Base-by-base conservation (phyloP, 2,888 invertebrate genomes). In the Mesorhabditis belari region DNA sequence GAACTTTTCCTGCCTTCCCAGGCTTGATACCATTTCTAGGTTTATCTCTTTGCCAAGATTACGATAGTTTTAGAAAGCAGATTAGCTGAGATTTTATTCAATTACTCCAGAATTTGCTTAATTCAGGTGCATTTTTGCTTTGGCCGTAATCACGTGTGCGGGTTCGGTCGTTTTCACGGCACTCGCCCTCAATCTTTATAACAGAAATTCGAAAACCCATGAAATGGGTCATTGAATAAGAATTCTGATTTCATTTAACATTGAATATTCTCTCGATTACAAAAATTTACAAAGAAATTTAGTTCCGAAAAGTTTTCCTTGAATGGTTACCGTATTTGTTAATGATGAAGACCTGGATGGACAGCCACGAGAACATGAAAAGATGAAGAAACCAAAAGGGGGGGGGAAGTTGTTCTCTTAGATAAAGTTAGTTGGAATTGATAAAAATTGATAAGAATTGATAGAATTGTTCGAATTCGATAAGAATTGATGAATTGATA, bases 1-100 rank as follows among this genome's bases (percentile, higher is more conserved):
- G 75, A 75, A 59, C 54, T 75, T 44, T 75, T 73, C 6, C 75
- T 73, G 3, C 73, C 75, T 0, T 73, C 75, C 6, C 72, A 3
- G 72, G 73, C 60, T 68, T 73, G 19, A 71, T 74, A 17, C 73
- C 73, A 12, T 72, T 75, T 51, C 54, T 74, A 26, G 67, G 74
- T 66, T 3, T n/a, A n/a, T n/a, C n/a, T n/a, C n/a, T n/a, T n/a
- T n/a, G n/a, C n/a, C n/a, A n/a, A n/a, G 51, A 9, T 2, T 1
- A 1, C 21, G 6, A 21, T 1, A 9, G 9, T 19, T 9, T 23
- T 1, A 50, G 21, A 50, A 50, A 19, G 6, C 21, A 50, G 21
- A 9, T 19, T n/a, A 6, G 23, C 21, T n/a, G 21, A n/a, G n/a
- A n/a, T n/a, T 50, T n/a, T 21, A 6, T n/a, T 50, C 21, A 9